Base-by-base conservation (phyloP, 2,797 vertebrate species). In the Lophotriccus pileatus region DNA sequence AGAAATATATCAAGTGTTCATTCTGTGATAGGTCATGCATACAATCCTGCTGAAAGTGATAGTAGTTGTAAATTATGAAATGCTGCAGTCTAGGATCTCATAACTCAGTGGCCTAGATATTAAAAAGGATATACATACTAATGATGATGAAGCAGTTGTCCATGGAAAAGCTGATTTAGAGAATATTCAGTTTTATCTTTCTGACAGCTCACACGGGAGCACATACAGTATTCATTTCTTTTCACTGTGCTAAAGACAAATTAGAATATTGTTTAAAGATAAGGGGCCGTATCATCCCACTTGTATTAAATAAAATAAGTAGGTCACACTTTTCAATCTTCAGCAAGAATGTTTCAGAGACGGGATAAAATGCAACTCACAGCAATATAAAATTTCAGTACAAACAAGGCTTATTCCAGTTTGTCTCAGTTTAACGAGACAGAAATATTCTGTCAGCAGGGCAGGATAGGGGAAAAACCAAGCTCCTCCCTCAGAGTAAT, bases 111-210 rank as follows among this genome's bases (percentile, higher is more conserved):
- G 94, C 96, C 97, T 95, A 97, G 96, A 97, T 97, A 98, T 97
- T 97, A 98, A 96, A 93, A 97, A 96, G 97, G 96, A 97, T 97
- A 97, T 97, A 96, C 97, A 97, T 96, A 95, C 97, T 98, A 98
- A 98, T 98, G 97, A 97, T 96, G 97, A 98, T 96, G 95, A 97
- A 97, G 97, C 97, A 97, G 97, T 97, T 98, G 97, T 96, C 97
- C 96, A 37, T 75, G 80, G 91, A 95, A 98, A 98, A 97, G 96
- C 98, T 97, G 97, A 97, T 97, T 97, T 97, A 94, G 77, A 95
- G 96, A 79, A 46, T 95, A 97, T 95, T 96, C 95, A 84, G 84
- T 97, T 98, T 97, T 96, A 97, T 98, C 98, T 97, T 97, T 95
- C 95, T 97, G 97, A 98, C 97, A 97, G 96, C 94, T 97, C 95